A percentile compares a stretch with the other conserved stretches of the same genome.
Evolutionary conservation across 92 coral and sea anemone genomes (phyloP).

Genomic region (Bergia sp.): DNA sequence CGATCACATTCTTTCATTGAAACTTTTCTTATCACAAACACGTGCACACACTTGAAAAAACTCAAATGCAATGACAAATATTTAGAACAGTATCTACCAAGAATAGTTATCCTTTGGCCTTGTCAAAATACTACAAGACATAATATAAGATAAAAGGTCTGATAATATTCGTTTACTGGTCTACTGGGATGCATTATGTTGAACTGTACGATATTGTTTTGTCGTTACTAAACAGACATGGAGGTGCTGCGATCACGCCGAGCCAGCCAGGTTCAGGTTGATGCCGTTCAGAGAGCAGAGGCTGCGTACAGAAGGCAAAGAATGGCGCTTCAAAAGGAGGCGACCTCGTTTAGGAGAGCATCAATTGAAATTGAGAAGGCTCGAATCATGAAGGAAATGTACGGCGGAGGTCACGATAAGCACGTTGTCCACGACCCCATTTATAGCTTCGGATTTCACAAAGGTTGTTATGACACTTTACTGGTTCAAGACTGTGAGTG

Average conservation of each 20-base stretch:
- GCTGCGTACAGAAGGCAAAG: constrained; percentile 42
- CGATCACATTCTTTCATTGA: no score
- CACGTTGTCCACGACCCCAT: not conserved
- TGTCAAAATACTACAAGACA: no score
- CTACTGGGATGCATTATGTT: no score
- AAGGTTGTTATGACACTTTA: not conserved
- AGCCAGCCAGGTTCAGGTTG: constrained; percentile 39
- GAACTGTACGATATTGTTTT: not conserved
- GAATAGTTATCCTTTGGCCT: no score
- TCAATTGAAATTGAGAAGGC: constrained; percentile 39
- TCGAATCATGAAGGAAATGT: constrained; percentile 46
- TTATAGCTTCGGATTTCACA: constrained; percentile 3
- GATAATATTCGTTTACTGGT: no score
- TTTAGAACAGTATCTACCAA: no score
- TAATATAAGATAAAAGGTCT: no score
- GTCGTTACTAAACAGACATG: not conserved
- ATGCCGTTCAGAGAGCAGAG: constrained; percentile 38
- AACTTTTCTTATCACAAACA: no score
- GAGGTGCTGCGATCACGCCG: constrained; percentile 1
- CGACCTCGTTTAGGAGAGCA: constrained; percentile 36
- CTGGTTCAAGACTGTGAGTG: not conserved
- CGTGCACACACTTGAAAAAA: no score
- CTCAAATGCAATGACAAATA: no score
- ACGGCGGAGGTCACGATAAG: constrained; percentile 13
- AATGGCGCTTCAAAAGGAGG: constrained; percentile 43